Evolutionary conservation across 2,113 vertebrate genomes (phyloP).

Genomic region (Lathamus discolor): DNA sequence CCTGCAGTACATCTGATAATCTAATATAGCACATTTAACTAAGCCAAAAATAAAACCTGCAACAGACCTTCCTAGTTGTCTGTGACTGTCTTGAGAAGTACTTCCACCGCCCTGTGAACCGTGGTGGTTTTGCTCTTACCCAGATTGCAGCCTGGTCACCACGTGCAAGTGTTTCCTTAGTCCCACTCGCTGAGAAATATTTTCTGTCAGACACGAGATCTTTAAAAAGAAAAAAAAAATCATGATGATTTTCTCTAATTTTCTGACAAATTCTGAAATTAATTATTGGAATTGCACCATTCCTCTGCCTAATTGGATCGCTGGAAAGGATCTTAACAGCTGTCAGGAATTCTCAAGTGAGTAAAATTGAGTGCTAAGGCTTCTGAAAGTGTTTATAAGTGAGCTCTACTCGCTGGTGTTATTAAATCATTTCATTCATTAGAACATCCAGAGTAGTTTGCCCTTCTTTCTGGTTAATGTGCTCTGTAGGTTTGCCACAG

Average conservation of each 20-base stretch:
- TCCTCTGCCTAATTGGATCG: neutral
- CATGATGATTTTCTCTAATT: neutral
- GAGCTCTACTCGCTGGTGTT: neutral
- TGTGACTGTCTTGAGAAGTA: slow-evolving; percentile 1
- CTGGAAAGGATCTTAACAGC: slow-evolving; percentile 12
- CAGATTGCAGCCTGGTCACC: neutral
- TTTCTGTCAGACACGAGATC: neutral
- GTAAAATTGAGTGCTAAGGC: neutral
- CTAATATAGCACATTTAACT: neutral
- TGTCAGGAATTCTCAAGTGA: slow-evolving; percentile 29
- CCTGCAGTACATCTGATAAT: slow-evolving; percentile 19
- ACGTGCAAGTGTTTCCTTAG: neutral
- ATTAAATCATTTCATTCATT: neutral
- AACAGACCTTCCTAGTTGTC: slow-evolving; percentile 34
- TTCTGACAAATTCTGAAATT: slow-evolving; percentile 28
- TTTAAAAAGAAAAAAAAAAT: neutral
- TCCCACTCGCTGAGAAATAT: neutral
- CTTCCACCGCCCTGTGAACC: neutral
- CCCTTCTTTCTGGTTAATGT: neutral
- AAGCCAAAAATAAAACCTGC: slow-evolving; percentile 52
- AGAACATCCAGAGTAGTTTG: neutral
- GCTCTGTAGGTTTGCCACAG: neutral
- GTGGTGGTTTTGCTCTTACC: neutral
- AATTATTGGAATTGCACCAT: neutral
- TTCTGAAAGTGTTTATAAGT: neutral